phyloP scores from a whole-genome alignment of 2,113 vertebrate species.

The Callopanchax toddi region DNA sequence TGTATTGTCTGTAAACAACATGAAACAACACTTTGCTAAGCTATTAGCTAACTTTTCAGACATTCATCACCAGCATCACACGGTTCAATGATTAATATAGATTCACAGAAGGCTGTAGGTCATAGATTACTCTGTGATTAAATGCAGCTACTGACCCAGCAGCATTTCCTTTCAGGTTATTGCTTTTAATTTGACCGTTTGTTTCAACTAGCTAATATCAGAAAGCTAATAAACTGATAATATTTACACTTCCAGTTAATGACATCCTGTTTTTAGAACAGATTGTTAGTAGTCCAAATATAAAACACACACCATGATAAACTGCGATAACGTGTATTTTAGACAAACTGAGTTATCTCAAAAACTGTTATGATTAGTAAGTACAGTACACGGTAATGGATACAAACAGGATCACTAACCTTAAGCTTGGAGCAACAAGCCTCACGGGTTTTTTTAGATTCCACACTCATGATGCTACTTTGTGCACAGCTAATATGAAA shows the following conservation, averaged over 20 bases:
- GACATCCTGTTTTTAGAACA: not conserved
- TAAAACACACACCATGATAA: not conserved
- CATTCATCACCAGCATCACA: too few species aligned
- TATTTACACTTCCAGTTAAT: not conserved
- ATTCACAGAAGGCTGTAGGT: constrained; percentile 8
- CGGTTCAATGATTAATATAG: constrained; percentile 42
- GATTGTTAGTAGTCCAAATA: not conserved
- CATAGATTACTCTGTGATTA: not conserved
- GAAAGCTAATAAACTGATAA: not conserved
- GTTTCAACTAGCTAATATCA: not conserved
- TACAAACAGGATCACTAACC: constrained; percentile 55
- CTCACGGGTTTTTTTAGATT: constrained; percentile 58
- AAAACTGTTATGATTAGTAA: not conserved
- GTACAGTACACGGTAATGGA: too few species aligned
- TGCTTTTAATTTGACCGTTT: not conserved
- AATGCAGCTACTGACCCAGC: not conserved
- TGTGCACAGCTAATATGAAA: not conserved
- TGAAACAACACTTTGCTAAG: not conserved
- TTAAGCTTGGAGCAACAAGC: constrained; percentile 79
- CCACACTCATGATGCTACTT: constrained; percentile 75
- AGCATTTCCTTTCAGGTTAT: not conserved
- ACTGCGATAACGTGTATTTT: not conserved
- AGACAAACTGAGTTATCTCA: not conserved
- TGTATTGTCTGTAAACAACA: too few species aligned
- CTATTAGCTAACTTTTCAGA: too few species aligned